Conservation (phyloP, 2,888 invertebrate genomes). For the Campoplex capitator region DNA sequence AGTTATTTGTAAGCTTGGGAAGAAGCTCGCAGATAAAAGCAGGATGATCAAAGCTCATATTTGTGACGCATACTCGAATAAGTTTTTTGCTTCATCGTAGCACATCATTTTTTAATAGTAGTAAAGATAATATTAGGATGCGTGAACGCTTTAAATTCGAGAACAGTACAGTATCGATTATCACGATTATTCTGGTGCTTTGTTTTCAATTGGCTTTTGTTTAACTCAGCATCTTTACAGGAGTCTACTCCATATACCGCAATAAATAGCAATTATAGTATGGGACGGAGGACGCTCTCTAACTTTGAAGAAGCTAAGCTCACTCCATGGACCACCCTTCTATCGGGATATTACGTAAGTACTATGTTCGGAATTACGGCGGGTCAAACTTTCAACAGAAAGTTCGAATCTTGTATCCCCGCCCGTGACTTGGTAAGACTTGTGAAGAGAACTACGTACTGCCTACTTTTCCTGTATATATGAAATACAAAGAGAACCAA, state of each 20-base stretch:
- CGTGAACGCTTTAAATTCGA: constrained; percentile 10
- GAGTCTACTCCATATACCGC: constrained; percentile 65
- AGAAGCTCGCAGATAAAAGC: constrained; percentile 29
- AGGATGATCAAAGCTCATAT: constrained; percentile 7
- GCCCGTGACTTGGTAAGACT: constrained; percentile 18
- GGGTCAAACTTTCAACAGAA: constrained; percentile 48
- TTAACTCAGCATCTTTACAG: constrained; percentile 13
- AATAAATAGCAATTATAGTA: constrained; percentile 79
- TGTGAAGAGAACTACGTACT: constrained; percentile 16
- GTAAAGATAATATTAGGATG: constrained; percentile 36
- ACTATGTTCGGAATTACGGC: constrained; percentile 38
- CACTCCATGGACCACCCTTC: constrained; percentile 44
- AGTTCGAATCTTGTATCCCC: constrained; percentile 56
- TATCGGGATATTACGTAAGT: constrained; percentile 47
- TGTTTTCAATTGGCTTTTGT: constrained; percentile 21
- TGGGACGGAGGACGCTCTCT: constrained; percentile 66
- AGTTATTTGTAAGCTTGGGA: constrained; percentile 51
- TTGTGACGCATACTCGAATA: constrained; percentile 3
- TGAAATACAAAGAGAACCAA: not conserved
- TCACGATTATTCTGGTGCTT: constrained; percentile 21
- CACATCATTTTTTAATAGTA: constrained; percentile 31
- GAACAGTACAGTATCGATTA: constrained; percentile 40
- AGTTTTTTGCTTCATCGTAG: constrained; percentile 10
- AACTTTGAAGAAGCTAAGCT: constrained; percentile 48
- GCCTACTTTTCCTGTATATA: not conserved